Percentiles rank a stretch among this genome's conserved stretches.
Conservation (phyloP, 2,797 vertebrate species). For the Carapus acus region DNA sequence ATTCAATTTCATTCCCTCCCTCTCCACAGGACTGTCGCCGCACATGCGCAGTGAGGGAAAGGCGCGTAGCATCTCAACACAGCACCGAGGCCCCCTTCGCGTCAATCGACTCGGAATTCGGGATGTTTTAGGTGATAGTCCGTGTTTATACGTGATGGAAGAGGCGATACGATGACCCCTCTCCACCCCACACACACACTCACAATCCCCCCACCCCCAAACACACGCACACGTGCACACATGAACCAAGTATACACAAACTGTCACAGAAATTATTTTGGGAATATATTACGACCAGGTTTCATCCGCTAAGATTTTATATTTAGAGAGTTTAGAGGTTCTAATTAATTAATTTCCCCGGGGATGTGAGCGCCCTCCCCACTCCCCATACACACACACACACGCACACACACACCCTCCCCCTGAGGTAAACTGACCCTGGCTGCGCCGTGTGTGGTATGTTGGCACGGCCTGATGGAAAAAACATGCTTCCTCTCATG, state of each 20-base stretch:
- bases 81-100: slow-evolving; percentile 40
- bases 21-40: slow-evolving; percentile 60
- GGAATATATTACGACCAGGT: not conserved
- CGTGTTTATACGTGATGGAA: too few species aligned
- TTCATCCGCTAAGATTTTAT: slow-evolving; percentile 58
- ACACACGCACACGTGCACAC: too few species aligned
- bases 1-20: slow-evolving; percentile 62
- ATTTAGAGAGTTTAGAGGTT: slow-evolving; percentile 59
- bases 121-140: too few species aligned
- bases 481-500: slow-evolving; percentile 95
- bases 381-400: too few species aligned
- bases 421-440: slow-evolving; percentile 90
- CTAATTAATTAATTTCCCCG: slow-evolving; percentile 83
- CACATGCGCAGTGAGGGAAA: slow-evolving; percentile 49
- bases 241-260: not conserved
- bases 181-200: too few species aligned
- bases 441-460: slow-evolving; percentile 88
- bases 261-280: not conserved
- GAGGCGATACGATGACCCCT: too few species aligned
- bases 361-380: slow-evolving; percentile 80
- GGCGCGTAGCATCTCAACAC: too few species aligned
- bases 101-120: slow-evolving; percentile 33
- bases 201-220: too few species aligned
- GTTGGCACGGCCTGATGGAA: slow-evolving; percentile 87
- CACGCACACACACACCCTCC: too few species aligned